phyloP scores from a whole-genome alignment of 1,140 invertebrate genomes.

The Phortica variegata region DNA sequence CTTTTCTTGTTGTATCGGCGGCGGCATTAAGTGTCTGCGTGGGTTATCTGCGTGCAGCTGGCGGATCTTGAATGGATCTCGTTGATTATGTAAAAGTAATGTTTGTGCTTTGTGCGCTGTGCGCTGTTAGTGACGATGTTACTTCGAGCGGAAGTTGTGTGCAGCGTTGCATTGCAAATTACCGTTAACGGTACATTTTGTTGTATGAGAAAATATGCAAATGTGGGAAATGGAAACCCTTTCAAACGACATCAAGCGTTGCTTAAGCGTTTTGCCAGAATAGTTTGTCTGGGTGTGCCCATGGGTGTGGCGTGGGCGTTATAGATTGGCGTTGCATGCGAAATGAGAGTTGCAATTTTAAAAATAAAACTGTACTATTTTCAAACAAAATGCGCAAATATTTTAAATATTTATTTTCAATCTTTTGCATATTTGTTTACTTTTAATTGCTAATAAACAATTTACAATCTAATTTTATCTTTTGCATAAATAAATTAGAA shows the following conservation, averaged over 20 bases:
- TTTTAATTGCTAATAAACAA: too few relatives aligned
- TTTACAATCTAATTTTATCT: too few relatives aligned
- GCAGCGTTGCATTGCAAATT: constrained; percentile 51
- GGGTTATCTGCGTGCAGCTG: constrained; percentile 14
- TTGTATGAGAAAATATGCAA: constrained; percentile 3
- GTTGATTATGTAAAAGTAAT: constrained; percentile 30
- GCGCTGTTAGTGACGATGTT: constrained; percentile 10
- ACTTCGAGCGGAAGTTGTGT: constrained; percentile 33
- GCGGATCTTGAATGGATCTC: neutral
- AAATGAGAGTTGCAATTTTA: too few relatives aligned
- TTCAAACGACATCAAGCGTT: too few relatives aligned
- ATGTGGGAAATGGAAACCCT: too few relatives aligned
- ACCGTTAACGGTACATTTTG: neutral
- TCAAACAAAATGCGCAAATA: too few relatives aligned
- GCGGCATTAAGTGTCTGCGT: constrained; percentile 7
- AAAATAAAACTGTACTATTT: too few relatives aligned
- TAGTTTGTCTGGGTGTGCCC: constrained; percentile 8
- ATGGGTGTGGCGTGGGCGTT: too few relatives aligned
- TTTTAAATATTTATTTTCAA: too few relatives aligned
- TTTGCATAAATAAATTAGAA: too few relatives aligned
- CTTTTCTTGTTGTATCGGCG: constrained; percentile 23
- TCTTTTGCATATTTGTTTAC: too few relatives aligned
- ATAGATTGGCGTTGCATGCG: too few relatives aligned
- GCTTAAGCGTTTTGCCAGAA: constrained; percentile 15
- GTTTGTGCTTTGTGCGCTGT: constrained; percentile 4